Evolutionary conservation across 2,888 invertebrate genomes (phyloP).

Genomic region (Saturnia japonica): DNA sequence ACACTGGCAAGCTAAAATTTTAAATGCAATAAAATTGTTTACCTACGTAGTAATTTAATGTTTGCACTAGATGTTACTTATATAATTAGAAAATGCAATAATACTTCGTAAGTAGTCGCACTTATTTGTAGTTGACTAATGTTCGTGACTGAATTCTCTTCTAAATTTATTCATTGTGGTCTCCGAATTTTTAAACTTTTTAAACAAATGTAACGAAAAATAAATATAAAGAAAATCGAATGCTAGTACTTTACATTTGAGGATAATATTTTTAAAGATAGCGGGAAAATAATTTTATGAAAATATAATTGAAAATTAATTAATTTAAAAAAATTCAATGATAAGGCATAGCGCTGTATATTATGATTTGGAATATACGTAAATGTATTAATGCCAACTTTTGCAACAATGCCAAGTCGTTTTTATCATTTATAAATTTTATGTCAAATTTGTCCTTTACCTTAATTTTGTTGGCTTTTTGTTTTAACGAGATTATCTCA

Average conservation of each 20-base stretch:
- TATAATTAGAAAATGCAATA: constrained; percentile 74
- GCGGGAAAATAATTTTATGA: neutral
- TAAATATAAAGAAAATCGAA: neutral
- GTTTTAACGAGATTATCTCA: no score
- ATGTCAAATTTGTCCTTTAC: no score
- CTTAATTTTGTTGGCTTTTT: no score
- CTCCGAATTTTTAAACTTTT: constrained; percentile 12
- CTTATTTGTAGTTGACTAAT: constrained; percentile 57
- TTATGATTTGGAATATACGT: no score
- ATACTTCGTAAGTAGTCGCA: constrained; percentile 78
- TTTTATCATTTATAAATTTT: no score
- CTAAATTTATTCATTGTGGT: constrained; percentile 23
- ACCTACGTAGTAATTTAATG: constrained; percentile 51
- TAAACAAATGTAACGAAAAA: neutral
- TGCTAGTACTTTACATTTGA: constrained; percentile 15
- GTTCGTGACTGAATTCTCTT: constrained; percentile 46
- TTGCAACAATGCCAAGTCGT: no score
- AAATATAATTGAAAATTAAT: no score
- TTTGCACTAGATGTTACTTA: constrained; percentile 62
- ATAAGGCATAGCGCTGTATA: no score
- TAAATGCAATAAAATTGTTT: constrained; percentile 31
- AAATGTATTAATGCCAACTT: no score
- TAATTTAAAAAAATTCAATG: no score
- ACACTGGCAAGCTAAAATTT: constrained; percentile 12
- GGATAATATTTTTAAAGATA: constrained; percentile 2